A percentile compares a stretch with the other conserved stretches of the same genome.
These are phyloP conservation scores for Sparidentex hasta DNA, from an alignment of 2,797 vertebrate genomes.

Conservation along the genomic window DNA sequence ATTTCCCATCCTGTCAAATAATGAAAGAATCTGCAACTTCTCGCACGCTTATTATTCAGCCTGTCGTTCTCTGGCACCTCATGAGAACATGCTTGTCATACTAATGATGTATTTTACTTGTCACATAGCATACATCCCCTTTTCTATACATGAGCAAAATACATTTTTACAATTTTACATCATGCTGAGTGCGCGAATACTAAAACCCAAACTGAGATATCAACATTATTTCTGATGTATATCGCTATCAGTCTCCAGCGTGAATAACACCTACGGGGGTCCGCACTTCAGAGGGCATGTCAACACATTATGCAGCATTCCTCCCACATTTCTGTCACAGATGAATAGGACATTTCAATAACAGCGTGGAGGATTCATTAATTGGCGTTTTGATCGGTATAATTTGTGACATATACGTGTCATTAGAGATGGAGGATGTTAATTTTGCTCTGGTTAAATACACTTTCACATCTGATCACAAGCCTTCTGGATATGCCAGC, in stretches of 20 bases:
- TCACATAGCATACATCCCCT: neutral
- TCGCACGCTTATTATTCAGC: neutral
- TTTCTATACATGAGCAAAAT: conserved; percentile 11
- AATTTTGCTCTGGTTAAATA: neutral
- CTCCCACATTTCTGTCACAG: neutral
- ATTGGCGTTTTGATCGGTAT: neutral
- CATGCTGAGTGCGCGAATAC: neutral
- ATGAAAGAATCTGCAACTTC: conserved; percentile 14
- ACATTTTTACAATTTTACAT: neutral
- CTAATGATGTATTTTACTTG: neutral
- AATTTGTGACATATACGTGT: neutral
- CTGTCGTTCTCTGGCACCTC: neutral
- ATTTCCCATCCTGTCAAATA: neutral
- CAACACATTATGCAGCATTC: neutral
- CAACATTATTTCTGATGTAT: conserved; percentile 3
- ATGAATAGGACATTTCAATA: neutral
- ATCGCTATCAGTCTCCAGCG: neutral
- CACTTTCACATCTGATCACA: neutral
- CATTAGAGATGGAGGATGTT: neutral
- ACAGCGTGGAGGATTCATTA: neutral
- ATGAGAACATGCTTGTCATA: neutral
- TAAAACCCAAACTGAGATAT: neutral
- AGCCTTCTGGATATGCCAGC: neutral
- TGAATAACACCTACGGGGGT: neutral
- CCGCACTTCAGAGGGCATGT: neutral